Percentiles rank a stretch among this genome's conserved stretches.
phyloP scores from a whole-genome alignment of 2,113 vertebrate genomes.

The Sinocyclocheilus anophthalmus region DNA sequence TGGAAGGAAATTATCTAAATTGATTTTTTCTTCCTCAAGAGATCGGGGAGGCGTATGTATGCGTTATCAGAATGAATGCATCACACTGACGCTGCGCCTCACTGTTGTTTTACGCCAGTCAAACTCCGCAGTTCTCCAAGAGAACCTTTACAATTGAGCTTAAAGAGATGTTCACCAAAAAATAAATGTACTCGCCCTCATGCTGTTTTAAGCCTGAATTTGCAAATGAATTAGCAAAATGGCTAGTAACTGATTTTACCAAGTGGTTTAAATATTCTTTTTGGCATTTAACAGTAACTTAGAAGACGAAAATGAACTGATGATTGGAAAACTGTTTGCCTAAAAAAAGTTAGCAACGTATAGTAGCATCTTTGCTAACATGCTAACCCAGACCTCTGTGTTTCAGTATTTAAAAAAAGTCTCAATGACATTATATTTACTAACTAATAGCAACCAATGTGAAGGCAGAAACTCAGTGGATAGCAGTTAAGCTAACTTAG shows the following conservation, averaged over 20 bases:
- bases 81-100: neutral
- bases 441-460: too few relatives aligned
- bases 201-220: neutral
- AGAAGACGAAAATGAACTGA: neutral
- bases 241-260: neutral
- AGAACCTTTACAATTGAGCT: neutral
- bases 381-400: neutral
- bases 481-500: too few relatives aligned
- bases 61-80: neutral
- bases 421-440: too few relatives aligned
- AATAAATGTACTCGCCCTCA: neutral
- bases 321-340: neutral
- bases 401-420: too few relatives aligned
- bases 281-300: neutral
- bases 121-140: too few relatives aligned
- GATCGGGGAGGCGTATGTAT: neutral
- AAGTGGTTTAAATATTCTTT: neutral
- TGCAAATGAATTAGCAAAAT: neutral
- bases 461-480: too few relatives aligned
- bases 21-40: slow-evolving; percentile 38
- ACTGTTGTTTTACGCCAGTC: neutral
- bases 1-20: slow-evolving; percentile 51
- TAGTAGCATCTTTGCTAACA: neutral
- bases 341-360: neutral
- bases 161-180: neutral